phyloP scores from a whole-genome alignment of 2,113 vertebrate genomes.

The Psettodes erumei region DNA sequence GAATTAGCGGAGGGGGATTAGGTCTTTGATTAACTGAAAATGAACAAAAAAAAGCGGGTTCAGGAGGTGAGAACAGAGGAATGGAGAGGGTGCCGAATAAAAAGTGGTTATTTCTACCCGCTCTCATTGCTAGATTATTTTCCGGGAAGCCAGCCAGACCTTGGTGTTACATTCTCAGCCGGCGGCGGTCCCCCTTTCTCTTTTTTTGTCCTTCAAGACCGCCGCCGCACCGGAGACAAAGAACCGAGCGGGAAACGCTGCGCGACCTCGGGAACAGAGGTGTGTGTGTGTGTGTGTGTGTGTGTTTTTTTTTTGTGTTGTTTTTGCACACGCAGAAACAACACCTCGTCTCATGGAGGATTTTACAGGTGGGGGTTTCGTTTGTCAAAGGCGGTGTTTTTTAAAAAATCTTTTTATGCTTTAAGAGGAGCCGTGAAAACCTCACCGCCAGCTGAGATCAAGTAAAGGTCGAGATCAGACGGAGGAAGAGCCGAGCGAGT shows the following conservation, averaged over 20 bases:
- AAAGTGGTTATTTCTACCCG: conserved; percentile 36
- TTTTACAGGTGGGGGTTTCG: not conserved
- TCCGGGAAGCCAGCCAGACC: conserved; percentile 57
- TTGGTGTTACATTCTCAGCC: conserved; percentile 24
- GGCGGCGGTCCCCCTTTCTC: conserved; percentile 5
- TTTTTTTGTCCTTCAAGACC: conserved; percentile 48
- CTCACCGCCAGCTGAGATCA: not conserved
- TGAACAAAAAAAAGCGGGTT: conserved; percentile 55
- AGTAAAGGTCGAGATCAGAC: not conserved
- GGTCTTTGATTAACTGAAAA: conserved; percentile 55
- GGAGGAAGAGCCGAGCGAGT: too few relatives aligned
- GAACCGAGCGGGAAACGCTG: not conserved
- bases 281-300: too few relatives aligned
- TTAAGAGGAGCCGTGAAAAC: not conserved
- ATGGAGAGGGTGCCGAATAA: not conserved
- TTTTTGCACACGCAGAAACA: not conserved
- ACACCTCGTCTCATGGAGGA: not conserved
- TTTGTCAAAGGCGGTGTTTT: too few relatives aligned
- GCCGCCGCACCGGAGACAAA: not conserved
- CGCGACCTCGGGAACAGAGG: not conserved
- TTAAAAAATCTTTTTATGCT: not conserved
- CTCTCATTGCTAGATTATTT: conserved; percentile 56
- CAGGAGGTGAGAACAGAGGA: conserved; percentile 39
- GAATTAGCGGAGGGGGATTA: conserved; percentile 61
- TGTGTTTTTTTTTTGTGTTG: too few relatives aligned